These are phyloP conservation scores for Bombus superbus DNA, from an alignment of 1,140 invertebrate genomes.

Conservation along the genomic window DNA sequence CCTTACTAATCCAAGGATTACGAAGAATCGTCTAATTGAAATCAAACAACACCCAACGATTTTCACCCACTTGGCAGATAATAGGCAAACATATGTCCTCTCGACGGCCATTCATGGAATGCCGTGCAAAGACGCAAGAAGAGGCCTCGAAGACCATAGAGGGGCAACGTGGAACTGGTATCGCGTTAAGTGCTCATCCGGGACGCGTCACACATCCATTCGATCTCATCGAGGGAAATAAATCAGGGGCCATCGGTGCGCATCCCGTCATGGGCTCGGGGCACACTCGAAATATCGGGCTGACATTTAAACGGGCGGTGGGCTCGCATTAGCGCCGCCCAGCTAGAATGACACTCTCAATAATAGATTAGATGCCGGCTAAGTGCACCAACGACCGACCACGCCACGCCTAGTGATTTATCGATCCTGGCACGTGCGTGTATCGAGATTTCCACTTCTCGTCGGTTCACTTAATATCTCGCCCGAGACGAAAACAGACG, in stretches of 20 bases:
- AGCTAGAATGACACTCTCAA: slow-evolving; percentile 75
- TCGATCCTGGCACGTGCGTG: slow-evolving; percentile 72
- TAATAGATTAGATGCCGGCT: slow-evolving; percentile 78
- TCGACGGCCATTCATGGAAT: slow-evolving; percentile 4
- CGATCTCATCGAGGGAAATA: slow-evolving; percentile 69
- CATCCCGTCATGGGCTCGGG: slow-evolving; percentile 28
- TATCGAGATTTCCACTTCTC: slow-evolving; percentile 74
- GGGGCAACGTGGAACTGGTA: slow-evolving; percentile 21
- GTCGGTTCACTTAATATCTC: slow-evolving; percentile 20
- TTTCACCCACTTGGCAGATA: neutral
- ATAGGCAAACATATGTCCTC: neutral
- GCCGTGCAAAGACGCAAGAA: neutral
- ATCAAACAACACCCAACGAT: neutral
- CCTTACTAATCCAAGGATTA: neutral
- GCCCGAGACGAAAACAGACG: neutral
- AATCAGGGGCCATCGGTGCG: slow-evolving; percentile 61
- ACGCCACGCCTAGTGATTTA: slow-evolving; percentile 69
- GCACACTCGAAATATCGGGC: slow-evolving; percentile 64
- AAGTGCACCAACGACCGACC: slow-evolving; percentile 69
- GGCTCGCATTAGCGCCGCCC: slow-evolving; percentile 56
- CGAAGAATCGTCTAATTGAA: neutral
- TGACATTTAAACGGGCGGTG: slow-evolving; percentile 61
- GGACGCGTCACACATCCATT: slow-evolving; percentile 44
- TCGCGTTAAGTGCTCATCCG: slow-evolving; percentile 45
- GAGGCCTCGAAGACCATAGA: neutral